Evolutionary conservation across 2,113 vertebrate species (phyloP).

Genomic region (Raphicerus campestris): DNA sequence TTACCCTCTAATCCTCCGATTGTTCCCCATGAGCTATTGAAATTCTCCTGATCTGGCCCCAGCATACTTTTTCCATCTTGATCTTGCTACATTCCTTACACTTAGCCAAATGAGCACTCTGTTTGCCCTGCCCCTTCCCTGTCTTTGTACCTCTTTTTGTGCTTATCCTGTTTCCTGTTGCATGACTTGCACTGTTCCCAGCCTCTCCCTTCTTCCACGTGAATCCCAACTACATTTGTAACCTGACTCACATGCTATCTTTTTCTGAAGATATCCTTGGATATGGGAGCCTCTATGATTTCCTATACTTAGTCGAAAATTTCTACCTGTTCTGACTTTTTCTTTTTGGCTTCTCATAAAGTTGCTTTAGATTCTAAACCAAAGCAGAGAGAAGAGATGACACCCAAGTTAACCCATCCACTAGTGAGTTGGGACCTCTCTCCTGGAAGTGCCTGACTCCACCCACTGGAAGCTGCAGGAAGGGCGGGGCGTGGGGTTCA

Average conservation of each 20-base stretch:
- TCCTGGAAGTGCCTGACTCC: neutral
- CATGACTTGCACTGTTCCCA: neutral
- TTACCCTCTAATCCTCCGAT: neutral
- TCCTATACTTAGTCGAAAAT: neutral
- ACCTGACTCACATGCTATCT: neutral
- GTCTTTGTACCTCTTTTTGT: neutral
- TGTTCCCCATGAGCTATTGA: neutral
- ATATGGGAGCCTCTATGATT: no score
- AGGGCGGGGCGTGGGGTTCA: neutral
- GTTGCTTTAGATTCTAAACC: slow-evolving; percentile 75
- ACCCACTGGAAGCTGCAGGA: neutral
- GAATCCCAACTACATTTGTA: neutral
- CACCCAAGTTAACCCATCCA: neutral
- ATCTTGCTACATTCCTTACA: neutral
- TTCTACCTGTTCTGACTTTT: neutral
- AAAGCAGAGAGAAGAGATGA: slow-evolving; percentile 58
- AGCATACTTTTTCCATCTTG: no score
- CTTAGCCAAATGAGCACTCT: neutral
- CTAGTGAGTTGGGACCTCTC: neutral
- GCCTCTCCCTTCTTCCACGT: neutral
- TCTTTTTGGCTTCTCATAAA: slow-evolving; percentile 29
- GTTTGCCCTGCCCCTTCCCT: neutral
- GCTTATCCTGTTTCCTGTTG: neutral
- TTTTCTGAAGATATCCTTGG: neutral
- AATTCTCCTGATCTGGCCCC: neutral